Base-by-base conservation (phyloP, 2,888 invertebrate species). In the Drosophila kokeensis region DNA sequence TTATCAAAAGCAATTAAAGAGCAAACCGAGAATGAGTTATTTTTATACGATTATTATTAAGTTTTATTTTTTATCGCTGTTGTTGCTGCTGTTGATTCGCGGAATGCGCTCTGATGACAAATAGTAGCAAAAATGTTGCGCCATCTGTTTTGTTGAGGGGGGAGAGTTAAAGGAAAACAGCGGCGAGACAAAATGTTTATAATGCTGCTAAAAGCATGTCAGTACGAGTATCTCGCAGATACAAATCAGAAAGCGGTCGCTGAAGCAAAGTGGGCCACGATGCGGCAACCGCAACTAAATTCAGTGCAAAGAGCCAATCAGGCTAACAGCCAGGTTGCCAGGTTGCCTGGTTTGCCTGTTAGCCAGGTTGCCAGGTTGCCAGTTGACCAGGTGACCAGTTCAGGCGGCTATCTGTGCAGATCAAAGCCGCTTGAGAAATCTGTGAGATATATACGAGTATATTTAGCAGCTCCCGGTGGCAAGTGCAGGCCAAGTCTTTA, bases 1-100 rank as follows among this genome's bases (percentile, higher is more conserved):
- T 87, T 87, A 87, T 87, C 87, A 89, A 89, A 87, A 76, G 87
- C 89, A 87, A 87, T 87, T 87, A 87, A 87, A 87, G 81, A 82
- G 82, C 79, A 69, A 57, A 42, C 67, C 60, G 67, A 78, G 71
- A 76, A 82, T 81, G 76, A 73, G 68, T 73, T 72, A 65, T 75
- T 64, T 72, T 62, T 67, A 64, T 69, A 45, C 75, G 77, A 80
- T 71, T 69, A 64, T 73, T 69, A 73, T 65, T 73, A 55, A 38
- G 29, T 59, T 49, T 4, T 64, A 27, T 27, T 48, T n/a, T 18
- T 8, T 59, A n/a, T 63, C 30, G 24, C 32, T 29, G n/a, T 61
- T 59, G 45, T 27, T 48, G 58, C 27, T 59, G 29, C 15, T 55
- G 71, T 53, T 59, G 70, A 71, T 83, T 85, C 85, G 84, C 58